phyloP scores from a whole-genome alignment of 2,888 invertebrate genomes.

The Gerosis bhagava region DNA sequence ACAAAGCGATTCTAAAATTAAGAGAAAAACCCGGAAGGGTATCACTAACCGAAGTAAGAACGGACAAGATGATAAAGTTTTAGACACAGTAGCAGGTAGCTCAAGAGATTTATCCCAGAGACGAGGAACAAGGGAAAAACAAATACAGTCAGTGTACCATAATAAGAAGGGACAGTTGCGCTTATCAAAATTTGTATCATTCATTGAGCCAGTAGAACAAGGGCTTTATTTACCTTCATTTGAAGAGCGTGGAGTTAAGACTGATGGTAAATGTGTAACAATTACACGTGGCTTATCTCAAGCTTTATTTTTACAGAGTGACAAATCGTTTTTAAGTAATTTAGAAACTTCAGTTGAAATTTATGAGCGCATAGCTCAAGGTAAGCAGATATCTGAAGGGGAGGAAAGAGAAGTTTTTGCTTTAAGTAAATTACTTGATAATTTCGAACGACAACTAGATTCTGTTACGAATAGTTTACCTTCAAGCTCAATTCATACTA shows the following conservation, averaged over 20 bases:
- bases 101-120: not conserved
- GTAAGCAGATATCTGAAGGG: constrained; percentile 1
- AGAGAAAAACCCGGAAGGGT: too few relatives aligned
- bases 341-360: constrained; percentile 1
- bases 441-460: constrained; percentile 1
- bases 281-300: constrained; percentile 1
- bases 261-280: not conserved
- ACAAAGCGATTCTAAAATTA: too few relatives aligned
- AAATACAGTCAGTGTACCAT: not conserved
- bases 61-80: too few relatives aligned
- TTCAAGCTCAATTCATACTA: not conserved
- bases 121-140: constrained; percentile 1
- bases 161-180: not conserved
- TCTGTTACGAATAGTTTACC: constrained; percentile 1
- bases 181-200: constrained; percentile 1
- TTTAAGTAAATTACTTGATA: constrained; percentile 1
- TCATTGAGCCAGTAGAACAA: constrained; percentile 1
- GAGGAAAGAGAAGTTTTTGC: not conserved
- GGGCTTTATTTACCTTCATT: constrained; percentile 1
- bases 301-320: constrained; percentile 1
- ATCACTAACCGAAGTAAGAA: too few relatives aligned
- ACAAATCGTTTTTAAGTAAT: not conserved
- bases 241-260: not conserved
- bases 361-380: not conserved
- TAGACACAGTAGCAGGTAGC: too few relatives aligned